Base-by-base conservation (phyloP, 2,113 vertebrate genomes). In the Mugil cephalus region DNA sequence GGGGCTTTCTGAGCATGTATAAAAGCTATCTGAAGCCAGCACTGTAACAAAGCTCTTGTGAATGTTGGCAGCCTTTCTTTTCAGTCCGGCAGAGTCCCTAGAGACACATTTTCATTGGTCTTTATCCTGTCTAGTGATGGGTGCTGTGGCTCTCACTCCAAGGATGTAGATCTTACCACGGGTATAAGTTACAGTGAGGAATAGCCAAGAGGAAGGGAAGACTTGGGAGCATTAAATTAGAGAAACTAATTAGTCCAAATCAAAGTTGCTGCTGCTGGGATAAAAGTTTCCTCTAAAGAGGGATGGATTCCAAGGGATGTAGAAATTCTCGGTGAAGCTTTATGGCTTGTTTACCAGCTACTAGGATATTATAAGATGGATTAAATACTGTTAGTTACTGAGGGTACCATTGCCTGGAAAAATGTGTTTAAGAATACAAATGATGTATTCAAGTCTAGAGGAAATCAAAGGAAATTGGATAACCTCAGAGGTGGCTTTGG, bases 131-230 rank as follows among this genome's bases (percentile, higher is more conserved):
- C 84, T 77, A 79, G 83, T 79, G 86, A 86, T 90, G 87, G 90
- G 87, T 92, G 89, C 91, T 58, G 87, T 66, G 83, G 89, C 87
- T 90, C 86, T 81, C 85, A 89, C 88, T 87, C 87, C 80, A 78
- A 79, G 80, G 67, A 82, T 38, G 63, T 65, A 58, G 80, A 76
- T 84, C 90, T 94, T 93, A 89, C 92, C 93, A 94, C 92, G 90
- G 91, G 91, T 93, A 91, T 94, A 92, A 85, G 78, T 93, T 93
- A 92, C 93, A 91, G 67, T 15, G 50, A 61, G 66, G 60, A 73
- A 69, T 69, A 84, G 82, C 87, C 78, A 68, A 80, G 75, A 68
- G 74, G 78, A 76, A 78, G 67, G 72, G 21, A 73, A 46, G 17
- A 73, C 51, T 70, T 67, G 48, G 79, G 65, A 63, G 71, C 58